Base-by-base conservation (phyloP, 2,113 vertebrate genomes). In the Glaucidium brasilianum region DNA sequence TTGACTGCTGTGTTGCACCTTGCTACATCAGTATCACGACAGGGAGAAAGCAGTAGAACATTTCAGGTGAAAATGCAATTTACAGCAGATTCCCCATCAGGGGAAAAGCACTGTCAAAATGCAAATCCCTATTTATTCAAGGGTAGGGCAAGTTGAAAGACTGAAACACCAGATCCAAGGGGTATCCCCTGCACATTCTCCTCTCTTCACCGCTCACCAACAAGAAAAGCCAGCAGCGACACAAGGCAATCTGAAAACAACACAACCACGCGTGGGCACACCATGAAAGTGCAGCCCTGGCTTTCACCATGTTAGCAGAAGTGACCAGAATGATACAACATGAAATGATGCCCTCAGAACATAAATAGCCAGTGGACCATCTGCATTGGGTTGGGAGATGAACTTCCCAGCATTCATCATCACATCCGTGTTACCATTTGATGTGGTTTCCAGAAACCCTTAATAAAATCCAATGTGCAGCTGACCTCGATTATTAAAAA, bases 211-310 rank as follows among this genome's bases (percentile, higher is more conserved):
- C 1, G 1, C 67, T 79, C 29, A 5, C n/a, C 30, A 12, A 71
- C 25, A 32, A 72, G 67, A 53, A 53, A 60, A 75, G 85, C 13
- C 32, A 60, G 62, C 20, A 43, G 58, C 25, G 8, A 41, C 0
- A 0, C 76, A 63, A 68, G 35, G 30, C 35, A 29, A 27, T n/a
- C 63, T 34, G 30, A 58, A 83, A 83, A 12, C 35, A 25, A 50
- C 26, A 12, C 30, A 63, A 37, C 12, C 37, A 32, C 0, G 0
- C 1, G 1, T 4, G n/a, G 75, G 71, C 37, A 83, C 68, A 55
- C 21, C 27, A 20, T 25, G 26, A 26, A 71, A 83, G 34, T 0
- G 2, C 43, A 83, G 45, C 18, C 26, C 32, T 53, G 58, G 63
- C 72, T 30, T 60, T 66, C 41, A 29, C 43, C 2, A 0, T 1